phyloP scores from a whole-genome alignment of 2,888 invertebrate genomes.

The Epiblema foenella region DNA sequence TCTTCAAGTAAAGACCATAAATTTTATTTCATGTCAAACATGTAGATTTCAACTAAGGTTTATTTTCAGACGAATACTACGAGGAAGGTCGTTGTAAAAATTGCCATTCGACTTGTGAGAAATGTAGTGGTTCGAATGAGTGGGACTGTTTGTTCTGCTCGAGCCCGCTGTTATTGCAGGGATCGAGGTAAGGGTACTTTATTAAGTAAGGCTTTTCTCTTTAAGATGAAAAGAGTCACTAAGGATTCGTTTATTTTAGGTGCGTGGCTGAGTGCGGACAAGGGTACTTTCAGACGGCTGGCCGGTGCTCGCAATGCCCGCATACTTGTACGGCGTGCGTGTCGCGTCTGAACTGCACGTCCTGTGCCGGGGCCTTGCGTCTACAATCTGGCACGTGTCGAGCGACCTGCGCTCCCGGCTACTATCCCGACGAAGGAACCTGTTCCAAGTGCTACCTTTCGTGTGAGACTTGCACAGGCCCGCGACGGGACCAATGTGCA shows the following conservation, averaged over 20 bases:
- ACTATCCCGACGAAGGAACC: conserved; percentile 93
- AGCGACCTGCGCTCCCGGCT: conserved; percentile 91
- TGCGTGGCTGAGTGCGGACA: conserved; percentile 92
- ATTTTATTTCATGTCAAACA: conserved; percentile 48
- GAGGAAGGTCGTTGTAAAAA: conserved; percentile 90
- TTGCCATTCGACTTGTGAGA: conserved; percentile 93
- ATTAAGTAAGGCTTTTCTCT: conserved; percentile 58
- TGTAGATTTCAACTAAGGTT: conserved; percentile 50
- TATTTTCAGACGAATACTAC: conserved; percentile 88
- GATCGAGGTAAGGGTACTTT: conserved; percentile 74
- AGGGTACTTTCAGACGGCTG: conserved; percentile 90
- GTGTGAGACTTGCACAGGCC: conserved; percentile 93
- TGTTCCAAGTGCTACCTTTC: conserved; percentile 93
- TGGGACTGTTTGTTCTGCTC: conserved; percentile 91
- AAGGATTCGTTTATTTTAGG: conserved; percentile 64
- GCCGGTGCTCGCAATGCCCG: conserved; percentile 90
- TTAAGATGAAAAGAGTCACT: conserved; percentile 28
- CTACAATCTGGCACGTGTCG: conserved; percentile 93
- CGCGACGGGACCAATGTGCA: conserved; percentile 93
- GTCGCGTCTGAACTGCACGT: conserved; percentile 91
- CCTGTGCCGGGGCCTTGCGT: conserved; percentile 90
- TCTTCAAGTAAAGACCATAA: conserved; percentile 50
- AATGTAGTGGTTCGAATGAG: conserved; percentile 92
- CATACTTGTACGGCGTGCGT: conserved; percentile 92
- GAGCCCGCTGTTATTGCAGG: conserved; percentile 89